These are phyloP conservation scores for Callopanchax toddi DNA, from an alignment of 2,113 vertebrate genomes.

Conservation along the genomic window DNA sequence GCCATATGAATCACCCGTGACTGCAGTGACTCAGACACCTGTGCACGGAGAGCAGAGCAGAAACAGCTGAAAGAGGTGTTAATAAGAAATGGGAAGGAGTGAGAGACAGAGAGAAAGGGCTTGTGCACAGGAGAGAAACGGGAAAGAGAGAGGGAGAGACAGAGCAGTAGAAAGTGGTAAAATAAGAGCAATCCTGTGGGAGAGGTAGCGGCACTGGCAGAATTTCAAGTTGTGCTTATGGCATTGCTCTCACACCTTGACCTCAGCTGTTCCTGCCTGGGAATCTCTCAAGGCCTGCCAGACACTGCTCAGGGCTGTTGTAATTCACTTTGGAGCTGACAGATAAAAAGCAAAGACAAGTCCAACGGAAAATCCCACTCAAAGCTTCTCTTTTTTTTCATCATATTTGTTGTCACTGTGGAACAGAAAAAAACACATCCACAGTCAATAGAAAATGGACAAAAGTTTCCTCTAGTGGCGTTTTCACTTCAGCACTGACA, in stretches of 20 bases:
- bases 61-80: constrained; percentile 42
- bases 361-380: constrained; percentile 43
- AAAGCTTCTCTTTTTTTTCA: constrained; percentile 18
- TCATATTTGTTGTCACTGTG: constrained; percentile 63
- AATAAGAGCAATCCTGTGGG: constrained; percentile 43
- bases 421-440: constrained; percentile 50
- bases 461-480: constrained; percentile 32
- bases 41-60: neutral
- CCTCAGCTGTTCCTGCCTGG: constrained; percentile 52
- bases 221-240: constrained; percentile 60
- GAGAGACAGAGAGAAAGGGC: constrained; percentile 16
- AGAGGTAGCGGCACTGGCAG: constrained; percentile 41
- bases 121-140: constrained; percentile 32
- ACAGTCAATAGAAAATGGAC: constrained; percentile 38
- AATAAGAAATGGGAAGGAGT: constrained; percentile 50
- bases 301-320: constrained; percentile 47
- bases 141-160: constrained; percentile 17
- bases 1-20: neutral
- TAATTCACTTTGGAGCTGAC: constrained; percentile 55
- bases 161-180: constrained; percentile 24
- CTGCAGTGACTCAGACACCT: constrained; percentile 17
- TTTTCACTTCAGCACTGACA: constrained; percentile 42
- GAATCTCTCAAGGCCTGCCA: constrained; percentile 65
- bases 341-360: constrained; percentile 66
- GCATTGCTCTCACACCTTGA: constrained; percentile 63